Evolutionary conservation across 2,797 vertebrate genomes (phyloP).

Genomic region (Enoplosus armatus): DNA sequence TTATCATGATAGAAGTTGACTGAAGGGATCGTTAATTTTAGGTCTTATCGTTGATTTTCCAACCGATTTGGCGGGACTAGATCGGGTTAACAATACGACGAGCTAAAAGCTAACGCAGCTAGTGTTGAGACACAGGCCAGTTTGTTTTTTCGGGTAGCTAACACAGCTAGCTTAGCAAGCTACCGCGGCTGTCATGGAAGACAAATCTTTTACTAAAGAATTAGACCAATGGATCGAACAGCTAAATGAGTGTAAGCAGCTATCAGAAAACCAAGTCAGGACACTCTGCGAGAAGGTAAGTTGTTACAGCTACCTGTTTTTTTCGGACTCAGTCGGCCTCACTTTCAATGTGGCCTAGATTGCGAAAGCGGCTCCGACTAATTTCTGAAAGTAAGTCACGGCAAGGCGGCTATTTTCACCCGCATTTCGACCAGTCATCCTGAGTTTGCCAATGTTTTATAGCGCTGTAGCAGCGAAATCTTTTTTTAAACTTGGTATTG

Average conservation of each 20-base stretch:
- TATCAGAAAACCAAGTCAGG: constrained; percentile 96
- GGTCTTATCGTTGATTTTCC: constrained; percentile 54
- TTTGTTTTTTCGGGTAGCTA: constrained; percentile 69
- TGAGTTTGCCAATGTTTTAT: rapidly evolving
- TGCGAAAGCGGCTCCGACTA: constrained; percentile 62
- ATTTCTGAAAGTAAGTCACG: constrained; percentile 49
- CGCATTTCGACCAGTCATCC: constrained; percentile 25
- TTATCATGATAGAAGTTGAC: constrained; percentile 74
- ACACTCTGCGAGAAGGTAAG: constrained; percentile 97
- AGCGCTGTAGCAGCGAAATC: rapidly evolving
- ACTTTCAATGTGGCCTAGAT: constrained; percentile 50
- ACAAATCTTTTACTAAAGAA: constrained; percentile 94
- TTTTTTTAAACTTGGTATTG: rapidly evolving
- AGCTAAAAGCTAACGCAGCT: constrained; percentile 73
- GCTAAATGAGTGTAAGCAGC: constrained; percentile 97
- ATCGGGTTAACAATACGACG: constrained; percentile 75
- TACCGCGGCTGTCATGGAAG: constrained; percentile 85
- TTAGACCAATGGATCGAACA: constrained; percentile 97
- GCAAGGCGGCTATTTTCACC: constrained; percentile 31
- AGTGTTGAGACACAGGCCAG: constrained; percentile 59
- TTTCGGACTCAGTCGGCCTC: constrained; percentile 5
- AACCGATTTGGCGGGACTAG: constrained; percentile 77
- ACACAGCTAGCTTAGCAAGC: constrained; percentile 70
- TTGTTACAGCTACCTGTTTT: rapidly evolving
- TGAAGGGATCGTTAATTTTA: constrained; percentile 44